Percentiles rank a stretch among this genome's conserved stretches.
These are phyloP conservation scores for Platichthys flesus DNA, from an alignment of 2,113 vertebrate species.

Conservation along the genomic window DNA sequence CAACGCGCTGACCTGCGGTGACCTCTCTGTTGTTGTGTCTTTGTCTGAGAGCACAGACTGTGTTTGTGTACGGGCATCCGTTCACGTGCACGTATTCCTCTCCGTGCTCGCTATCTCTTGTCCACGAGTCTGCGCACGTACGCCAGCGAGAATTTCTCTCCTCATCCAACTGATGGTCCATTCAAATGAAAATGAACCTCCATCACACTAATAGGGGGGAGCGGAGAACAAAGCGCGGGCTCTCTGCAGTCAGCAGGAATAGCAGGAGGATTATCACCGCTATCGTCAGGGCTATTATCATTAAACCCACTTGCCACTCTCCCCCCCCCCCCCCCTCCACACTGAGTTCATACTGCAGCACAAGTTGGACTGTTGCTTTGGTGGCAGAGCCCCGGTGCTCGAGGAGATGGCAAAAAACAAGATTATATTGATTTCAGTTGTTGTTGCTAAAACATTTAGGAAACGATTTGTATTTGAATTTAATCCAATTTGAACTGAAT, in stretches of 20 bases:
- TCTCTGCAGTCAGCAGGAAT: slow-evolving; percentile 74
- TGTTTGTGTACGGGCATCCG: slow-evolving; percentile 10
- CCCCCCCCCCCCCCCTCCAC: slow-evolving; percentile 16
- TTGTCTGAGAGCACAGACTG: slow-evolving; percentile 29
- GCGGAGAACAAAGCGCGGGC: slow-evolving; percentile 76
- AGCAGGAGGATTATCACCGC: slow-evolving; percentile 72
- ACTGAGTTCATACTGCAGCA: slow-evolving; percentile 40
- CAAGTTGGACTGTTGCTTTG: slow-evolving; percentile 31
- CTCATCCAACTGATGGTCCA: slow-evolving; percentile 72
- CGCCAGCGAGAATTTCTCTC: slow-evolving; percentile 6
- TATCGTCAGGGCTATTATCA: slow-evolving; percentile 72
- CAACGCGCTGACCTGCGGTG: slow-evolving; percentile 52
- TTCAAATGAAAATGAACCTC: slow-evolving; percentile 82
- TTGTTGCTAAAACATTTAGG: slow-evolving; percentile 19
- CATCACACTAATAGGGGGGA: slow-evolving; percentile 75
- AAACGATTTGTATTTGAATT: slow-evolving; percentile 14
- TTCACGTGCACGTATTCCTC: slow-evolving; percentile 15
- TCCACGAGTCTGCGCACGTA: slow-evolving; percentile 26
- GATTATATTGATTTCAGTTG: slow-evolving; percentile 25
- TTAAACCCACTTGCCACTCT: slow-evolving; percentile 63
- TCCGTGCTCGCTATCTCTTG: slow-evolving; percentile 36
- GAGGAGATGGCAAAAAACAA: slow-evolving; percentile 3
- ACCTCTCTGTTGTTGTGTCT: slow-evolving; percentile 33
- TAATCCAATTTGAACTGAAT: slow-evolving; percentile 34
- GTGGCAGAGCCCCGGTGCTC: background rate